These are phyloP conservation scores for Cyphotilapia sp. DNA, from an alignment of 2,113 vertebrate species.

Conservation along the genomic window DNA sequence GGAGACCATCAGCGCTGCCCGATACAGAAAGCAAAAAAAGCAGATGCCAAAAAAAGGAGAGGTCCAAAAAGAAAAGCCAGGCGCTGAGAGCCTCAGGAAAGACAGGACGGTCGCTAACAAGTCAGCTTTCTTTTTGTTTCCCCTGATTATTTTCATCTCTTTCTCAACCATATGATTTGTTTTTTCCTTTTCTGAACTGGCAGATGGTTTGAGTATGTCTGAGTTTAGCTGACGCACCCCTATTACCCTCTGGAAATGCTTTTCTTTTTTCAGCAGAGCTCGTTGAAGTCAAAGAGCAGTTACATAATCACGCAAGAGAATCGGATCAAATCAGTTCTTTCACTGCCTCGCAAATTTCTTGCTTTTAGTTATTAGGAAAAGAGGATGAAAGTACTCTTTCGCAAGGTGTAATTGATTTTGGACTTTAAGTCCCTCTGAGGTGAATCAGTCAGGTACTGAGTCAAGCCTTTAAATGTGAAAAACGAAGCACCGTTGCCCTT, in stretches of 20 bases:
- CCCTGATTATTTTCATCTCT: neutral
- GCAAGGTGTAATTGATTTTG: neutral
- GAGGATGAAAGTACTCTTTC: neutral
- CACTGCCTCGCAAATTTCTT: neutral
- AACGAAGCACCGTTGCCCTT: neutral
- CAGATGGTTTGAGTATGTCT: neutral
- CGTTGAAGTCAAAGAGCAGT: neutral
- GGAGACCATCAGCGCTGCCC: conserved; percentile 82
- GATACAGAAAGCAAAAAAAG: conserved; percentile 79
- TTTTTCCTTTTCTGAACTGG: neutral
- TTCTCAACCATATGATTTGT: neutral
- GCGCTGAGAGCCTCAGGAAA: conserved; percentile 84
- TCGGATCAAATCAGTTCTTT: neutral
- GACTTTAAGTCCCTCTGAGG: neutral
- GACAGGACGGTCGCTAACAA: conserved; percentile 82
- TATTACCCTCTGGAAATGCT: neutral
- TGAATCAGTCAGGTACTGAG: neutral
- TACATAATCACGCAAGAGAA: neutral
- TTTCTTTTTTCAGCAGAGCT: neutral
- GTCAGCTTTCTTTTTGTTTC: conserved; percentile 62
- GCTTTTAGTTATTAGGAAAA: neutral
- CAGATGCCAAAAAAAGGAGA: conserved; percentile 75
- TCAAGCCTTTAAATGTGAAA: neutral
- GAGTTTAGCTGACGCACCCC: neutral
- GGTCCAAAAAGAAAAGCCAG: conserved; percentile 81